phyloP scores from a whole-genome alignment of 2,797 vertebrate species.

The Gymnothorax javanicus region DNA sequence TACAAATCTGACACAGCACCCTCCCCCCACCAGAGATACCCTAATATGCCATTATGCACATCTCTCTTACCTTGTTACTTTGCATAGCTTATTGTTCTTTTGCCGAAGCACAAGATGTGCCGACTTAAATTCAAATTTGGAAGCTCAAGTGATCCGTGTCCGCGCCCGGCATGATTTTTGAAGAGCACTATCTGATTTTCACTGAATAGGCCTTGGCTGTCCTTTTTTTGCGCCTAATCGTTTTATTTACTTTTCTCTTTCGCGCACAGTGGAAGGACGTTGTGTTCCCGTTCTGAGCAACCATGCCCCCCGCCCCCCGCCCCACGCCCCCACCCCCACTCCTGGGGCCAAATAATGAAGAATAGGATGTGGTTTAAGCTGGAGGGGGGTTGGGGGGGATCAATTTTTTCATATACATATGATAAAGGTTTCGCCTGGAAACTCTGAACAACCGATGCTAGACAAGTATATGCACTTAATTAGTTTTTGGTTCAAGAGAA shows the following conservation, averaged over 20 bases:
- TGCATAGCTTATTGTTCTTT: not conserved
- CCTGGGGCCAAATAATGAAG: no score
- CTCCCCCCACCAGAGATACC: not conserved
- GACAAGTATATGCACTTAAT: not conserved
- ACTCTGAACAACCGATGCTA: not conserved
- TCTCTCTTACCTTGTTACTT: not conserved
- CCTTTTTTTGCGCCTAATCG: not conserved
- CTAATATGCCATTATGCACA: not conserved
- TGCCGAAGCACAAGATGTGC: not conserved
- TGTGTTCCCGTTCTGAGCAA: no score
- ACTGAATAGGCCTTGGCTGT: not conserved
- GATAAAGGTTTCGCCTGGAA: not conserved
- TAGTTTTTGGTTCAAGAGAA: conserved; percentile 26
- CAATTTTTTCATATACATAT: not conserved
- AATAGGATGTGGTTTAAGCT: no score
- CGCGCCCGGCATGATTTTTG: not conserved
- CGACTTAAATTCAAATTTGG: not conserved
- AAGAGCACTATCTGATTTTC: not conserved
- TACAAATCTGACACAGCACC: not conserved
- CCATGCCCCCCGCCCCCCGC: no score
- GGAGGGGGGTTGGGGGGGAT: no score
- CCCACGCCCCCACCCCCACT: no score
- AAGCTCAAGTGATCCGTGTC: not conserved
- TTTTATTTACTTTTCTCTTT: no score
- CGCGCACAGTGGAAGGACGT: no score